Conservation (phyloP, 2,888 invertebrate species). For the Anthoptus insignis region DNA sequence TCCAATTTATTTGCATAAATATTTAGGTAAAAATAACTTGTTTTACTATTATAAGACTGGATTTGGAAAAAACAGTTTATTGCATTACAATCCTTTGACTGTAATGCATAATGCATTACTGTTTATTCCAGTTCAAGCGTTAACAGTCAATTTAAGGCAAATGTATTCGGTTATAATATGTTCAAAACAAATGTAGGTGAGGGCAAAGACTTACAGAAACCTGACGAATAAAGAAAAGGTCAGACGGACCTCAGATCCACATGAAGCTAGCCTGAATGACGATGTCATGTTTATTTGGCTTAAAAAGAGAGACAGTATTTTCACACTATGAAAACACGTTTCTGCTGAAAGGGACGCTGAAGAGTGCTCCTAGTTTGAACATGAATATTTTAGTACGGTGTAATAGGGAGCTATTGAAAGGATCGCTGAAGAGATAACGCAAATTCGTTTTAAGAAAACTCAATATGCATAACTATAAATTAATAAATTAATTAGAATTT, state of each 20-base stretch:
- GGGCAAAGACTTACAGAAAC: conserved; percentile 72
- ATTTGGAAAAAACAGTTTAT: too few relatives aligned
- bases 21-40: too few relatives aligned
- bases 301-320: conserved; percentile 71
- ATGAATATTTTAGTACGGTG: conserved; percentile 68
- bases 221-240: conserved; percentile 73
- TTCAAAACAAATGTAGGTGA: conserved; percentile 66
- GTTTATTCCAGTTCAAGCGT: conserved; percentile 62
- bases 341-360: conserved; percentile 66
- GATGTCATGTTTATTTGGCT: conserved; percentile 83
- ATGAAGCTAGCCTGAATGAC: conserved; percentile 72
- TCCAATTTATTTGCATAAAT: too few relatives aligned
- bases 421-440: too few relatives aligned
- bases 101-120: conserved; percentile 30
- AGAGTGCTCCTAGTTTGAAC: conserved; percentile 65
- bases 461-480: too few relatives aligned
- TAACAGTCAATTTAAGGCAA: conserved; percentile 72
- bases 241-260: conserved; percentile 65
- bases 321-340: conserved; percentile 52
- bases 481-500: too few relatives aligned
- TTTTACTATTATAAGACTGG: too few relatives aligned
- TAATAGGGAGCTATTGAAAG: conserved; percentile 59
- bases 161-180: conserved; percentile 65
- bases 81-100: too few relatives aligned
- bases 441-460: too few relatives aligned